Evolutionary conservation across 2,113 vertebrate species (phyloP), one percentile per base, ranked within the genome.

Genomic region (Sprattus sprattus): DNA sequence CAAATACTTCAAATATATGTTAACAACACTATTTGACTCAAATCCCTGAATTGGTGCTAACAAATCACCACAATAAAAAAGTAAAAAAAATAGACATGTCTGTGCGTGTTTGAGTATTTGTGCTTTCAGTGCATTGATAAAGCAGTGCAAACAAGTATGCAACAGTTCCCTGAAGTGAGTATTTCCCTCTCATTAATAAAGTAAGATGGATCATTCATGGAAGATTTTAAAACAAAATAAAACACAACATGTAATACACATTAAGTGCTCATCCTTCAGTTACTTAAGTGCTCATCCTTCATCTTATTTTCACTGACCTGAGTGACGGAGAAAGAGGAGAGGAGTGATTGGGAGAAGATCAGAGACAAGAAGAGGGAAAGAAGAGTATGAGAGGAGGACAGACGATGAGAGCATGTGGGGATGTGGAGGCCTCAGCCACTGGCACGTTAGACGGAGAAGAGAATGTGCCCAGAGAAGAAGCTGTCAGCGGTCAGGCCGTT

Each of bases 381-480:
- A n/a, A 25, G 22, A 22, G 22, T n/a, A 5, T 0, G 57, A 8
- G 57, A 64, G 20, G 7, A 64, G 22, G 6, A n/a, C 8, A 67
- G 22, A n/a, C 52, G n/a, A 64, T n/a, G 60, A n/a, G 22, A 11
- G 0, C 7, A 8, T 64, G 22, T n/a, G n/a, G n/a, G n/a, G n/a
- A n/a, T n/a, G n/a, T n/a, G n/a, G n/a, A n/a, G n/a, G n/a, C 5
- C 22, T 9, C 4, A 4, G 7, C 25, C 0, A 9, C 22, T 49
- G 22, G 25, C 52, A 54, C 13, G 2, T 45, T 81, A 86, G 47
- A 25, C 39, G 52, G 47, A 6, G 54, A 92, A 94, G 16, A 95
- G 28, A 25, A 93, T 81, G 82, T 89, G 88, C 0, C 93, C 93
- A 2, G 47, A 92, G 82, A 94, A 94, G 75, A 44, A 71, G 86